Evolutionary conservation across 2,888 invertebrate species (phyloP).

Genomic region (Galeopsomyia nigrocyanea): DNA sequence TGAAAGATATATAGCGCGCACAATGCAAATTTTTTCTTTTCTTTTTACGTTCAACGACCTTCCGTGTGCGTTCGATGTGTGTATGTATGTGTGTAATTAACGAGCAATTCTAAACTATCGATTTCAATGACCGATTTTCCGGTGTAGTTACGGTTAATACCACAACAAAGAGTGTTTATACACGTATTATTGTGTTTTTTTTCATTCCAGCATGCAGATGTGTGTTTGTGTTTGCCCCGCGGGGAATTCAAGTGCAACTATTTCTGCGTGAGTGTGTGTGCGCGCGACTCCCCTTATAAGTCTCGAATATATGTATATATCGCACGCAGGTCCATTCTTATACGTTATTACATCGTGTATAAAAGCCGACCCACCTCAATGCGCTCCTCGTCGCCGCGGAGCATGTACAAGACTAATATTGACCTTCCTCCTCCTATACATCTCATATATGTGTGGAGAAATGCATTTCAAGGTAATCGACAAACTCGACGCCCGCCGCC

Average conservation of each 20-base stretch:
- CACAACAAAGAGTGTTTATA: neutral
- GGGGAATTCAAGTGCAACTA: constrained; percentile 4
- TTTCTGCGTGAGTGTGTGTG: no score
- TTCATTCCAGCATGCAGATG: neutral
- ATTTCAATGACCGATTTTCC: constrained; percentile 3
- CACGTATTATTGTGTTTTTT: neutral
- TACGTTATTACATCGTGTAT: constrained; percentile 8
- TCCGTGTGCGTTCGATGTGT: no score
- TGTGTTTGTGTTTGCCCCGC: neutral
- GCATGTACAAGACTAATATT: constrained; percentile 22
- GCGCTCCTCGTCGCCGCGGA: neutral
- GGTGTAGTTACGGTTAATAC: neutral
- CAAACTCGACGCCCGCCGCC: neutral
- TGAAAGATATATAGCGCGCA: no score
- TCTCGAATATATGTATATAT: neutral
- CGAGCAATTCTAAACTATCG: neutral
- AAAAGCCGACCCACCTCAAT: neutral
- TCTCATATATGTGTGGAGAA: neutral
- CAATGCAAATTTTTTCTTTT: no score
- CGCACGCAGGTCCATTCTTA: constrained; percentile 3
- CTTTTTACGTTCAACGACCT: no score
- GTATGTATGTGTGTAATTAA: no score
- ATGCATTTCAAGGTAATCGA: constrained; percentile 30
- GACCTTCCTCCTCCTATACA: constrained; percentile 17
- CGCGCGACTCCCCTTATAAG: no score